A percentile compares a stretch with the other conserved stretches of the same genome.
Conservation (phyloP, 1,140 invertebrate genomes). For the Laupala kohalensis region DNA sequence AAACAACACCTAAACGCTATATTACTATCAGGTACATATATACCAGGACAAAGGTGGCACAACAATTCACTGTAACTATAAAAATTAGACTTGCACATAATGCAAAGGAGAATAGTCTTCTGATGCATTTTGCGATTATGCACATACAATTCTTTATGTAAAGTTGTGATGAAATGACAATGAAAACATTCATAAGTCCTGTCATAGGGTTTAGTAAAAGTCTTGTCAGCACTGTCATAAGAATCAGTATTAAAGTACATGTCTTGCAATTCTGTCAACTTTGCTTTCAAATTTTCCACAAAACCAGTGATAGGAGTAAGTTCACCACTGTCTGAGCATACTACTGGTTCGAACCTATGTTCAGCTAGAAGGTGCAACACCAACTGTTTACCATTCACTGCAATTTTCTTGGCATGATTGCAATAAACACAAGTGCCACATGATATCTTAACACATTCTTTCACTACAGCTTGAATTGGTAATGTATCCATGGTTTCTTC, state of each 20-base stretch:
- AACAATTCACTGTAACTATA: conserved; percentile 72
- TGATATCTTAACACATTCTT: conserved; percentile 53
- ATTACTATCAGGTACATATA: conserved; percentile 48
- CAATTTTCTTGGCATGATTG: conserved; percentile 66
- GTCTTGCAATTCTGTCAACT: conserved; percentile 41
- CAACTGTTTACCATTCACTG: conserved; percentile 65
- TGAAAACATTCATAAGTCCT: conserved; percentile 70
- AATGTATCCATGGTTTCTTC: conserved; percentile 58
- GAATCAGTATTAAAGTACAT: conserved; percentile 57
- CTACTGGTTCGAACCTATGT: conserved; percentile 57
- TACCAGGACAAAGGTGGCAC: conserved; percentile 69
- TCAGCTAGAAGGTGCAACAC: conserved; percentile 60
- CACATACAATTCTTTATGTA: conserved; percentile 68
- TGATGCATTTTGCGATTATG: conserved; percentile 75
- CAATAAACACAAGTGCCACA: conserved; percentile 62
- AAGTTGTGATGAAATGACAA: conserved; percentile 55
- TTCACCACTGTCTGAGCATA: conserved; percentile 22
- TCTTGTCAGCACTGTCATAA: conserved; percentile 42
- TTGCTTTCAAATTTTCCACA: conserved; percentile 46
- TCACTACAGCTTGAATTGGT: conserved; percentile 50
- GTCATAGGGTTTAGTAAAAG: conserved; percentile 33
- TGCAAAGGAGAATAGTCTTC: conserved; percentile 61
- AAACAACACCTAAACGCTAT: conserved; percentile 58
- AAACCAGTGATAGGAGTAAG: conserved; percentile 34
- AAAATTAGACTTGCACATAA: conserved; percentile 75